Evolutionary conservation across 2,888 invertebrate species (phyloP).

Genomic region (Alitta virens): DNA sequence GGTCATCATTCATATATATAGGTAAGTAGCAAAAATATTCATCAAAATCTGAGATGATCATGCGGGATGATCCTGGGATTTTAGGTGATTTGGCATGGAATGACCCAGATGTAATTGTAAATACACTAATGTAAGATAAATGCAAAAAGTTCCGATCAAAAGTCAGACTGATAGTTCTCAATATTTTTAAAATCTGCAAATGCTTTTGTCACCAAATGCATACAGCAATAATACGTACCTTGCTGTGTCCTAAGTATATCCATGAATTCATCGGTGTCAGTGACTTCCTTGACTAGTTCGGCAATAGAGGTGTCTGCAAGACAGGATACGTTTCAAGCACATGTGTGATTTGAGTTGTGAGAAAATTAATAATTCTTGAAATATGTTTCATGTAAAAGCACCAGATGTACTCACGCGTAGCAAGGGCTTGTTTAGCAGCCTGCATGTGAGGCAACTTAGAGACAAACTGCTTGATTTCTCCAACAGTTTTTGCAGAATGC

Average conservation of each 20-base stretch:
- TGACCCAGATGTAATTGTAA: no score
- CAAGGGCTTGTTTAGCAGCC: slow-evolving; percentile 74
- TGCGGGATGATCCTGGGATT: no score
- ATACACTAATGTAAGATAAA: no score
- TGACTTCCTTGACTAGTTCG: slow-evolving; percentile 85
- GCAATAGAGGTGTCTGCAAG: slow-evolving; percentile 84
- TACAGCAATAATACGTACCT: slow-evolving; percentile 33
- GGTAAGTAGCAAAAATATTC: no score
- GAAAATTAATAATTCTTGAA: background rate
- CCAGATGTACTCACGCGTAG: slow-evolving; percentile 40
- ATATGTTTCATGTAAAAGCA: background rate
- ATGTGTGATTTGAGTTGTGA: background rate
- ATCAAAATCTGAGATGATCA: no score
- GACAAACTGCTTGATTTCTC: slow-evolving; percentile 91
- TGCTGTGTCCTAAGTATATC: slow-evolving; percentile 82
- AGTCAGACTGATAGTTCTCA: no score
- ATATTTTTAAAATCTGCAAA: no score
- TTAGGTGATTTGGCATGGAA: no score
- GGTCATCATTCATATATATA: no score
- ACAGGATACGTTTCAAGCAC: no score
- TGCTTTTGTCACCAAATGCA: background rate
- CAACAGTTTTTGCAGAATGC: slow-evolving; percentile 81
- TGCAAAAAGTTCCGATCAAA: no score
- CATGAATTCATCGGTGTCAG: slow-evolving; percentile 73
- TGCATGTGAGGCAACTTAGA: slow-evolving; percentile 83